These are phyloP conservation scores for Rhinoptilus africanus DNA, from an alignment of 2,113 vertebrate genomes.

Conservation along the genomic window DNA sequence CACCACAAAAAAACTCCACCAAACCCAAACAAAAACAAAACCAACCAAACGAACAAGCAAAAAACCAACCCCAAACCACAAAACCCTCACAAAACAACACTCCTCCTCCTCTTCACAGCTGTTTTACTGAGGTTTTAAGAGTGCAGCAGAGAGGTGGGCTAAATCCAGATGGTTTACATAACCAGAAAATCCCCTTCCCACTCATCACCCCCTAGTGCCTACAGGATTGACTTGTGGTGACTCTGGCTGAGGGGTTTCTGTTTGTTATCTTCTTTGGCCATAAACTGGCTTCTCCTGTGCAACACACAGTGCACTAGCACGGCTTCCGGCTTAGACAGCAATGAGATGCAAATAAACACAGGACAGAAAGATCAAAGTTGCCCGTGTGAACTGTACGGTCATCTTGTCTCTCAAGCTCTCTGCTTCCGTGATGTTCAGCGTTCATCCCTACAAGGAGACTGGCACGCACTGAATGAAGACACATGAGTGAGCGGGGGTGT, in stretches of 20 bases:
- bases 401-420: neutral
- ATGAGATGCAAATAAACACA: neutral
- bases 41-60: neutral
- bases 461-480: neutral
- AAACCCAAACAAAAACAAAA: neutral
- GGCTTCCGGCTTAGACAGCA: neutral
- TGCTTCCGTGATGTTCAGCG: neutral
- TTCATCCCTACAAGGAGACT: neutral
- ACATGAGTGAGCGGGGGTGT: neutral
- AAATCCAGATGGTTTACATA: neutral
- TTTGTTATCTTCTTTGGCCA: neutral
- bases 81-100: neutral
- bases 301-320: neutral
- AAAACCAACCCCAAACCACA: neutral
- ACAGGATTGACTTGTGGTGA: neutral
- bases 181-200: neutral
- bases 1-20: accelerated
- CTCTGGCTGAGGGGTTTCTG: neutral
- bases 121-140: neutral
- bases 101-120: neutral
- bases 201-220: neutral
- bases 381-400: neutral
- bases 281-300: neutral
- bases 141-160: neutral
- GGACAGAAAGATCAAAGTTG: neutral